Evolutionary conservation across 1,140 invertebrate species (phyloP).

Genomic region (Hylaeus volcanicus): DNA sequence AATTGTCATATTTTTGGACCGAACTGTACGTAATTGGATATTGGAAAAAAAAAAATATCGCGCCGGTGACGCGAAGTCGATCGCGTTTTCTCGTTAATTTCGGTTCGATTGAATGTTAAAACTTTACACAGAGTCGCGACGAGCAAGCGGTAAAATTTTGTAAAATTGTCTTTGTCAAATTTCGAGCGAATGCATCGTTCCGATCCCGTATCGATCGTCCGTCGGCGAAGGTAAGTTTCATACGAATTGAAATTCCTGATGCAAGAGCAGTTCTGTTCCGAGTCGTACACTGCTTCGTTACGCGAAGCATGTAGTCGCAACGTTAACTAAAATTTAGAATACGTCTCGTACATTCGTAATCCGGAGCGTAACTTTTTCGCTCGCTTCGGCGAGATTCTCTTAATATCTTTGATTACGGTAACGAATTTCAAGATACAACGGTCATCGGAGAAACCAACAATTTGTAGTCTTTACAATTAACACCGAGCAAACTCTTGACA

Average conservation of each 20-base stretch:
- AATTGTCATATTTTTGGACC: not conserved
- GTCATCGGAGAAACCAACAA: no score
- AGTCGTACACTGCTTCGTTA: slow-evolving; percentile 11
- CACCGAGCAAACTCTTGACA: not conserved
- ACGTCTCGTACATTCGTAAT: not conserved
- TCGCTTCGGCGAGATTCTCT: not conserved
- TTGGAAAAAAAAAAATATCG: not conserved
- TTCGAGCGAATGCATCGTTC: not conserved
- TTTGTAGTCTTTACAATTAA: not conserved
- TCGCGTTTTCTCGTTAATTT: not conserved
- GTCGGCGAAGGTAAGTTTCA: not conserved
- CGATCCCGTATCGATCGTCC: not conserved
- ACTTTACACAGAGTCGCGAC: no score
- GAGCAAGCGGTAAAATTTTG: not conserved
- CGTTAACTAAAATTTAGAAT: not conserved
- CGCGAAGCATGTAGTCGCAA: not conserved
- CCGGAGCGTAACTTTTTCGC: not conserved
- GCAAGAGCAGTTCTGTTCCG: not conserved
- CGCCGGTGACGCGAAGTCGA: no score
- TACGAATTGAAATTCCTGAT: not conserved
- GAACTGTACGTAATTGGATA: not conserved
- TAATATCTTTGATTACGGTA: not conserved
- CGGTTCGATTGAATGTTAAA: no score
- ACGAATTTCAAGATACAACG: slow-evolving; percentile 1
- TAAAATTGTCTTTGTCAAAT: not conserved